Percentiles rank a stretch among this genome's conserved stretches.
Conservation (phyloP, 1,140 invertebrate genomes). For the Sitodiplosis mosellana region DNA sequence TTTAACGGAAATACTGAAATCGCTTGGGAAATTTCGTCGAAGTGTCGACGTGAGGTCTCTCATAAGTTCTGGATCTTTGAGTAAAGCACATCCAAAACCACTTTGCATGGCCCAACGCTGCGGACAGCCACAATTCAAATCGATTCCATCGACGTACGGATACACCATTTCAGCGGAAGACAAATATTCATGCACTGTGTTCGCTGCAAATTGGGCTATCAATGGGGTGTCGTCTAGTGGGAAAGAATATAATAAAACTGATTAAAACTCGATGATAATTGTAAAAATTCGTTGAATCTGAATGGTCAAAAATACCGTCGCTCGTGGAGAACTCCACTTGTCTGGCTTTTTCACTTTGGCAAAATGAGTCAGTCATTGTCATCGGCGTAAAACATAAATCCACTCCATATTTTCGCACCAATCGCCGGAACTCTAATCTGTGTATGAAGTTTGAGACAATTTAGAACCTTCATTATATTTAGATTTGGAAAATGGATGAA, state of each 20-base stretch:
- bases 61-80: constrained; percentile 68
- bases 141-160: constrained; percentile 69
- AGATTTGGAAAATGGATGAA: neutral
- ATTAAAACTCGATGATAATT: neutral
- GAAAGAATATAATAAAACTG: constrained; percentile 2
- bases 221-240: constrained; percentile 55
- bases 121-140: constrained; percentile 94
- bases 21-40: constrained; percentile 44
- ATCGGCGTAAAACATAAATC: constrained; percentile 90
- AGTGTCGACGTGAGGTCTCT: constrained; percentile 62
- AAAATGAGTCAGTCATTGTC: constrained; percentile 88
- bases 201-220: constrained; percentile 89
- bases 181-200: constrained; percentile 63
- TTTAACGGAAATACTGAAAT: constrained; percentile 84
- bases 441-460: constrained; percentile 12
- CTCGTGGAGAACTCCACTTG: constrained; percentile 76
- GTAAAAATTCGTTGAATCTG: no score
- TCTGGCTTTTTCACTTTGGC: constrained; percentile 71
- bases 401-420: constrained; percentile 46
- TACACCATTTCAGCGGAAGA: constrained; percentile 66
- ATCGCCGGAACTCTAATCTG: constrained; percentile 23
- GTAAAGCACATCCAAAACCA: constrained; percentile 71
- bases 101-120: constrained; percentile 87
- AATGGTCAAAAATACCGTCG: constrained; percentile 20
- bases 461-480: neutral